These are phyloP conservation scores for Prorops nasuta DNA, from an alignment of 1,140 invertebrate genomes.

Conservation along the genomic window DNA sequence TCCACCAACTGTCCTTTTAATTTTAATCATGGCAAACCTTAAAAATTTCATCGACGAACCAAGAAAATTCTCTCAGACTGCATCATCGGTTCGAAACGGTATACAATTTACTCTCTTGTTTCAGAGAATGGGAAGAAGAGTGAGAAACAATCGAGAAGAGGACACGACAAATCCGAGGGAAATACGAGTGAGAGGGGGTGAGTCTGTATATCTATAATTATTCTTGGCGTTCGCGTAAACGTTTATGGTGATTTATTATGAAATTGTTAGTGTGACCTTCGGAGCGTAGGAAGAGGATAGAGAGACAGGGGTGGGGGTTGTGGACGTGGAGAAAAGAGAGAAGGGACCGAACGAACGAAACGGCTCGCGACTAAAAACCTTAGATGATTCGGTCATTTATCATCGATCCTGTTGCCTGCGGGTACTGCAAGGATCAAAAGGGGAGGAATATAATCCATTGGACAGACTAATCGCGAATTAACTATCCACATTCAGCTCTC, in stretches of 20 bases:
- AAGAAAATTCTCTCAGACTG: no score
- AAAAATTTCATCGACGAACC: no score
- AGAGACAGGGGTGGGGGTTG: slow-evolving; percentile 17
- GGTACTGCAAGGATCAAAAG: slow-evolving; percentile 40
- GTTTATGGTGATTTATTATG: slow-evolving; percentile 55
- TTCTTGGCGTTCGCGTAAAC: slow-evolving; percentile 53
- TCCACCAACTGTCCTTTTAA: slow-evolving; percentile 38
- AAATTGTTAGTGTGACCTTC: slow-evolving; percentile 55
- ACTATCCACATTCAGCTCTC: slow-evolving; percentile 50
- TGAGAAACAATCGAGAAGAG: background rate
- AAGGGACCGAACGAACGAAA: background rate
- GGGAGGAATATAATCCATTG: slow-evolving; percentile 49
- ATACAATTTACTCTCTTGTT: no score
- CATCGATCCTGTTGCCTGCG: slow-evolving; percentile 41
- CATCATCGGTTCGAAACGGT: no score
- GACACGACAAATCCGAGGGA: no score
- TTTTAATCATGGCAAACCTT: slow-evolving; percentile 39
- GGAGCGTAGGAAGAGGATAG: slow-evolving; percentile 31
- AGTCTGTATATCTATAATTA: no score
- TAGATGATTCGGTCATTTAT: slow-evolving; percentile 56
- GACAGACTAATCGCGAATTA: slow-evolving; percentile 52
- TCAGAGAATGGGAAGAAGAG: slow-evolving; percentile 10
- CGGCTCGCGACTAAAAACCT: slow-evolving; percentile 43
- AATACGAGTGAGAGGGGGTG: slow-evolving; percentile 36
- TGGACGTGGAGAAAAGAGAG: background rate